phyloP scores from a whole-genome alignment of 2,113 vertebrate species.

The Capreolus pygargus region DNA sequence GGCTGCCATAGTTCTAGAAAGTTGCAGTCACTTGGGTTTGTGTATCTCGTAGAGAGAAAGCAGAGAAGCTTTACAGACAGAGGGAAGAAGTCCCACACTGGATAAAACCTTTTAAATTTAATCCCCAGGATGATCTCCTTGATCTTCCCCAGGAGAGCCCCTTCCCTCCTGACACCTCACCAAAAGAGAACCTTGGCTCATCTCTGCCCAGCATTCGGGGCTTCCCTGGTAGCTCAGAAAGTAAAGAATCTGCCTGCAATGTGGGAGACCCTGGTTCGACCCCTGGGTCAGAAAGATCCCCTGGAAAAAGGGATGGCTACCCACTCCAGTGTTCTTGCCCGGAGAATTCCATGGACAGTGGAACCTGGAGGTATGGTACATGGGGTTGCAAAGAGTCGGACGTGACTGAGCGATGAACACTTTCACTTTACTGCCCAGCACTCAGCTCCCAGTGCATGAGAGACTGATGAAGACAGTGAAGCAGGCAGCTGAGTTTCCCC shows the following conservation, averaged over 20 bases:
- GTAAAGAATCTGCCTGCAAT: background rate
- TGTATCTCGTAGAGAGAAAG: conserved; percentile 16
- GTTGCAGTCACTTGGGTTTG: conserved; percentile 42
- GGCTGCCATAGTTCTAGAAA: background rate
- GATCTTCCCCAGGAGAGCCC: background rate
- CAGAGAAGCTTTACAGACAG: conserved; percentile 44
- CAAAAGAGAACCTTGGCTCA: background rate
- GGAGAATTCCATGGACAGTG: background rate
- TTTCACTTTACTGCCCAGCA: background rate
- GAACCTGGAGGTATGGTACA: rapidly evolving
- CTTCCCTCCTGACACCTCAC: conserved; percentile 3
- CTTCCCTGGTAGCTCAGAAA: background rate
- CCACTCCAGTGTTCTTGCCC: background rate
- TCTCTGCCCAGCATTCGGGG: background rate
- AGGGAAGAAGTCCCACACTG: conserved; percentile 65
- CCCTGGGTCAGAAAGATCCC: background rate
- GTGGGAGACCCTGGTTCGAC: rapidly evolving
- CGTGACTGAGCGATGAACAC: background rate
- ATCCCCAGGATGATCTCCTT: conserved; percentile 68
- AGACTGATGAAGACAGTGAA: background rate
- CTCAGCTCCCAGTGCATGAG: background rate
- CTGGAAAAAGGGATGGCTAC: background rate
- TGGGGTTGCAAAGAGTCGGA: background rate
- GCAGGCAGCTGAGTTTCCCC: background rate
- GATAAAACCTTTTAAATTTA: conserved; percentile 72